Conservation (phyloP, 2,797 vertebrate species). For the Pitangus sulphuratus region DNA sequence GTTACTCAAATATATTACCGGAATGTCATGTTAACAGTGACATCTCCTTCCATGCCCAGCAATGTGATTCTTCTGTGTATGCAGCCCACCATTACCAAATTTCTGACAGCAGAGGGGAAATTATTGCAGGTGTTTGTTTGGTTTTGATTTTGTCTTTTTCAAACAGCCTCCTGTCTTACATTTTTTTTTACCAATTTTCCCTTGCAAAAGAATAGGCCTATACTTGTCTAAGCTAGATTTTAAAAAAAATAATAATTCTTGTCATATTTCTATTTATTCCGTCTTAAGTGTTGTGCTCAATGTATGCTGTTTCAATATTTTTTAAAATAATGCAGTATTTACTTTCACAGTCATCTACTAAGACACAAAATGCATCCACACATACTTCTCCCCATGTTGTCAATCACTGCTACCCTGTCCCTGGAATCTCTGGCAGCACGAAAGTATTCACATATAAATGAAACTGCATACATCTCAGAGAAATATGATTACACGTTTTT, state of each 20-base stretch:
- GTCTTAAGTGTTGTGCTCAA: neutral
- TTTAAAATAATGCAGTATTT: conserved; percentile 17
- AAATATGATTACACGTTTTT: neutral
- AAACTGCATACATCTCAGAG: conserved; percentile 5
- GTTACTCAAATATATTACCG: neutral
- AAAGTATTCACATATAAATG: conserved; percentile 12
- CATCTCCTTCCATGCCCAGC: neutral
- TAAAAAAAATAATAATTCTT: neutral
- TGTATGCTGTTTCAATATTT: neutral
- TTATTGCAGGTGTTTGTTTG: neutral
- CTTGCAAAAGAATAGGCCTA: neutral
- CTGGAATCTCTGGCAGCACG: neutral
- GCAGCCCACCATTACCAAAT: neutral
- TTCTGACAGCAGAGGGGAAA: neutral
- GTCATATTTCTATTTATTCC: neutral
- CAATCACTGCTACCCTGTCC: neutral
- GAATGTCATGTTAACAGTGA: neutral
- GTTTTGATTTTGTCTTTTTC: neutral
- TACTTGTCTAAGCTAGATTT: neutral
- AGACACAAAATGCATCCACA: neutral
- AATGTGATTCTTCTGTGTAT: neutral
- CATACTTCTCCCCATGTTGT: neutral
- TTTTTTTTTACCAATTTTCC: neutral
- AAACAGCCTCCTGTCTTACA: neutral
- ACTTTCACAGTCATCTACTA: neutral